Conservation (phyloP, 2,888 invertebrate genomes). For the Actias luna region DNA sequence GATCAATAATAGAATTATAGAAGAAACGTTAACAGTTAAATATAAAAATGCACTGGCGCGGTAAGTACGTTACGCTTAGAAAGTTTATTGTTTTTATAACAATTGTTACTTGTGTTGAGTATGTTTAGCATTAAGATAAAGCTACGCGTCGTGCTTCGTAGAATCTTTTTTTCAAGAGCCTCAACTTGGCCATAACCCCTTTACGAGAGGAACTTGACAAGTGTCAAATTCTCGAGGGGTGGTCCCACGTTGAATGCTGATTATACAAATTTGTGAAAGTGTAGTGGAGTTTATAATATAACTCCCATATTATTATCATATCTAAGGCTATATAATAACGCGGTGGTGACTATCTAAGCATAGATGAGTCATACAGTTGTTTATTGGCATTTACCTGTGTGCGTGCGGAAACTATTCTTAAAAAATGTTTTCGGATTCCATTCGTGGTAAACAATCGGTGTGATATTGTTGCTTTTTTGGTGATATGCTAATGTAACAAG, state of each 20-base stretch:
- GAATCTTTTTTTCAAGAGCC: constrained; percentile 42
- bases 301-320: constrained; percentile 43
- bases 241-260: constrained; percentile 76
- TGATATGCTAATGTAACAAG: constrained; percentile 24
- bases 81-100: constrained; percentile 72
- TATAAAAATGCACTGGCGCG: constrained; percentile 97
- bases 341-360: constrained; percentile 67
- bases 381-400: constrained; percentile 58
- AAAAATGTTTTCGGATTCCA: constrained; percentile 68
- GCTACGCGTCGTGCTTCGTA: constrained; percentile 31
- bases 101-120: constrained; percentile 50
- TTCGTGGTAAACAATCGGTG: constrained; percentile 56
- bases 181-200: constrained; percentile 64
- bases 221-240: constrained; percentile 74
- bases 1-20: constrained; percentile 99
- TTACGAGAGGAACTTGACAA: constrained; percentile 67
- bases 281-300: constrained; percentile 29
- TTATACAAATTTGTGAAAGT: constrained; percentile 33
- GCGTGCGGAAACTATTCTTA: constrained; percentile 68
- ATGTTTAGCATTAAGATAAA: constrained; percentile 33
- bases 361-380: constrained; percentile 72
- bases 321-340: constrained; percentile 53
- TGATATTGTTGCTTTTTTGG: constrained; percentile 31
- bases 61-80: constrained; percentile 87
- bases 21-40: constrained; percentile 97